Evolutionary conservation across 2,797 vertebrate species (phyloP).

Genomic region (Babyrousa celebensis): DNA sequence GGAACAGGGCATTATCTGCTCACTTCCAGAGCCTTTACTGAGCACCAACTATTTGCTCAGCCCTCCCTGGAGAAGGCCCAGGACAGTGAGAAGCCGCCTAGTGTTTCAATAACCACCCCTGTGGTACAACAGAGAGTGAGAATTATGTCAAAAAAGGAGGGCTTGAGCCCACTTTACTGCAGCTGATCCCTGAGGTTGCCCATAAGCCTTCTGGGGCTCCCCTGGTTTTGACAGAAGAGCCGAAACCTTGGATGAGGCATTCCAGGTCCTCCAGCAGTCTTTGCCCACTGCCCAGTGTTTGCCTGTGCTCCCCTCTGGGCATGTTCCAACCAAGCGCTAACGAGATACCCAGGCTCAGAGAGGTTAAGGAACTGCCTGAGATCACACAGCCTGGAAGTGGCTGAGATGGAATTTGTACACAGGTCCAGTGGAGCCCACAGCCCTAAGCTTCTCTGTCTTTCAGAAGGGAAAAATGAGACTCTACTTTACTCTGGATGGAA

Average conservation of each 20-base stretch:
- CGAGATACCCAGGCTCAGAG: conserved; percentile 22
- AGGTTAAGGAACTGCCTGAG: neutral
- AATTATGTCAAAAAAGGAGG: neutral
- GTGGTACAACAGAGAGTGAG: neutral
- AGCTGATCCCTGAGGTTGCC: neutral
- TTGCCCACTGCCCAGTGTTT: neutral
- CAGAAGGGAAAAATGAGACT: neutral
- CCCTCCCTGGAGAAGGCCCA: neutral
- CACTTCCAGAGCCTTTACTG: neutral
- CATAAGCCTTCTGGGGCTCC: neutral
- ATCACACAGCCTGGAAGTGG: neutral
- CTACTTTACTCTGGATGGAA: neutral
- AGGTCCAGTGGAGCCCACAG: neutral
- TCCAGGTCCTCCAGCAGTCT: neutral
- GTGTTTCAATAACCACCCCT: no score
- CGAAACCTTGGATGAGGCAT: neutral
- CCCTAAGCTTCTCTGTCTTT: neutral
- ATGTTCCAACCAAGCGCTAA: neutral
- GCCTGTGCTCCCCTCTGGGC: neutral
- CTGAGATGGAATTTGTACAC: neutral
- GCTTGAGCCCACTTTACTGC: neutral
- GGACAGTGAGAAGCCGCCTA: neutral
- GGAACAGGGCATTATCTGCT: neutral
- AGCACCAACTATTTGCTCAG: neutral
- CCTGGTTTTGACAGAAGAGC: neutral